A percentile compares a stretch with the other conserved stretches of the same genome.
Evolutionary conservation across 2,888 invertebrate species (phyloP).

Genomic region (Amphipoea oculea): DNA sequence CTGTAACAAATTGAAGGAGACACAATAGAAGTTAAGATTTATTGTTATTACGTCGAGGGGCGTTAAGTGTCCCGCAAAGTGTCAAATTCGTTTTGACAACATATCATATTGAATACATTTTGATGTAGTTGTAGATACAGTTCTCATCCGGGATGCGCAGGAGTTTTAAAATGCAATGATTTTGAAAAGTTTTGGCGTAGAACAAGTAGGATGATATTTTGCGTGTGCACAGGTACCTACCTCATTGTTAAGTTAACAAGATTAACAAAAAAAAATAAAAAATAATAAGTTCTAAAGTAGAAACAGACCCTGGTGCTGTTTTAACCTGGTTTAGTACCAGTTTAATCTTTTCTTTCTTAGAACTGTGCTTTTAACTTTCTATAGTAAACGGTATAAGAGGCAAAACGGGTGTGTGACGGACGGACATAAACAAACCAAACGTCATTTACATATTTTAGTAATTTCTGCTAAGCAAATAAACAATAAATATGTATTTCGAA

Average conservation of each 20-base stretch:
- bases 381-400: slow-evolving; percentile 27
- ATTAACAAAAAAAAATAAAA: too few relatives aligned
- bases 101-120: neutral
- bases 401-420: slow-evolving; percentile 30
- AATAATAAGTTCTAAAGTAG: too few relatives aligned
- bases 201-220: neutral
- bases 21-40: too few relatives aligned
- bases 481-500: neutral
- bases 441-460: slow-evolving; percentile 4
- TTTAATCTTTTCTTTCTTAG: slow-evolving; percentile 37
- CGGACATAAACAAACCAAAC: slow-evolving; percentile 6
- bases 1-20: neutral
- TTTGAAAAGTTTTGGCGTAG: neutral
- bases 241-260: too few relatives aligned
- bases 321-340: slow-evolving; percentile 37
- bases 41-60: too few relatives aligned
- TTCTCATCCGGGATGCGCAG: slow-evolving; percentile 42
- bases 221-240: too few relatives aligned
- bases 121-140: neutral
- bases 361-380: slow-evolving; percentile 49
- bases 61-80: too few relatives aligned
- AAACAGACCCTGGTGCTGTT: neutral
- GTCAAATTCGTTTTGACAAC: neutral
- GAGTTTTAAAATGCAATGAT: slow-evolving; percentile 32
- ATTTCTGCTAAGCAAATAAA: slow-evolving; percentile 2